Percentiles rank a stretch among this genome's conserved stretches.
Evolutionary conservation across 2,113 vertebrate species (phyloP).

Genomic region (Mirounga angustirostris): DNA sequence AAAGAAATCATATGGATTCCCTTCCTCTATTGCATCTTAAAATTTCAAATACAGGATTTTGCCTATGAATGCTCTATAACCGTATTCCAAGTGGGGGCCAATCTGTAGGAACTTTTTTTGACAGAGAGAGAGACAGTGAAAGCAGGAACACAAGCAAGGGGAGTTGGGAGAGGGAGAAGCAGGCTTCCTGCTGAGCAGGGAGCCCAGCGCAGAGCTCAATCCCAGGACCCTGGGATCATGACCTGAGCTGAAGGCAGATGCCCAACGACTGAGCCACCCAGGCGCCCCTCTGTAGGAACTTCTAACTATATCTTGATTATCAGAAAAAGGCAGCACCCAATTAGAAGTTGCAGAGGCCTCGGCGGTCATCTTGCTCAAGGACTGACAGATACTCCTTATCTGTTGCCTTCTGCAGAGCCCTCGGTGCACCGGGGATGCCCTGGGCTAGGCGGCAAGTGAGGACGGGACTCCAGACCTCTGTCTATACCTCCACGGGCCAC

Average conservation of each 20-base stretch:
- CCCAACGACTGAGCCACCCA: no score
- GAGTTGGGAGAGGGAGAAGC: no score
- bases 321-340: background rate
- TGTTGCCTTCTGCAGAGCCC: background rate
- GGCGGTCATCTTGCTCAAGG: rapidly evolving
- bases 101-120: background rate
- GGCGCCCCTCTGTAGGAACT: background rate
- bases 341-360: background rate
- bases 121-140: no score
- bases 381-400: rapidly evolving
- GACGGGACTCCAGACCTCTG: background rate
- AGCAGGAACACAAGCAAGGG: no score
- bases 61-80: rapidly evolving
- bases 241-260: no score
- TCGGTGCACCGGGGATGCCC: rapidly evolving
- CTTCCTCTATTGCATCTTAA: background rate
- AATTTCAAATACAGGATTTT: background rate
- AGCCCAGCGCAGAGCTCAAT: no score
- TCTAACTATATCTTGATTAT: background rate
- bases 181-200: no score
- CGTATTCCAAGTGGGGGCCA: background rate
- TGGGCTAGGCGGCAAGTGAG: background rate
- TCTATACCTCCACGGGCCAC: background rate
- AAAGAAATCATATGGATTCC: rapidly evolving
- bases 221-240: no score